A percentile compares a stretch with the other conserved stretches of the same genome.
These are phyloP conservation scores for Ceyx melanurus DNA, from an alignment of 2,113 vertebrate genomes.

Conservation along the genomic window DNA sequence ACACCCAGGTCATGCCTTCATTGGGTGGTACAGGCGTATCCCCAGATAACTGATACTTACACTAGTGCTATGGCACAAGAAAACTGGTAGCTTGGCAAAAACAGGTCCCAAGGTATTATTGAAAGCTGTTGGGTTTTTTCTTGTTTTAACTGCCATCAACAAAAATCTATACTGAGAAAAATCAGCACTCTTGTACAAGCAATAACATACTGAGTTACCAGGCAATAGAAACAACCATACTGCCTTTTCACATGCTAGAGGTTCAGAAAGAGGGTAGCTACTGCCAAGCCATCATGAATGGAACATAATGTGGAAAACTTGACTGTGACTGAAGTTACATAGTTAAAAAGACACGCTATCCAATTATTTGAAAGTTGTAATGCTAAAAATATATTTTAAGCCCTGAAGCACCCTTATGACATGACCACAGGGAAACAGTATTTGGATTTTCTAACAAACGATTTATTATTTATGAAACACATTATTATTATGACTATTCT, in stretches of 20 bases:
- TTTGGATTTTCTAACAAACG: background rate
- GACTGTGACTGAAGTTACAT: background rate
- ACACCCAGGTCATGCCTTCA: fast-evolving
- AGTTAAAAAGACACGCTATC: background rate
- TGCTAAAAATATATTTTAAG: background rate
- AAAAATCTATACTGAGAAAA: background rate
- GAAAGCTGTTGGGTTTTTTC: no score
- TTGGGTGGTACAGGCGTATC: background rate
- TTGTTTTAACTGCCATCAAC: background rate
- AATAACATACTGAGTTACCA: background rate
- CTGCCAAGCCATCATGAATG: background rate
- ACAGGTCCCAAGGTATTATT: background rate
- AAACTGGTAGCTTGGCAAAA: background rate
- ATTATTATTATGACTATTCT: background rate
- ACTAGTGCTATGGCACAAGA: fast-evolving
- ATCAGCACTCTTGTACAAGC: background rate
- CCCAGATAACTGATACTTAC: background rate
- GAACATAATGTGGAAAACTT: background rate
- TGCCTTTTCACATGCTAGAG: background rate
- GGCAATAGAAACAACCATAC: background rate
- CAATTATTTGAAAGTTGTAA: background rate
- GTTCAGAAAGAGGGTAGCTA: background rate
- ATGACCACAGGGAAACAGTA: background rate
- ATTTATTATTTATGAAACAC: background rate
- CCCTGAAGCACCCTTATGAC: background rate